Conservation (phyloP, 2,797 vertebrate species). For the Brachyrhaphis roseni region DNA sequence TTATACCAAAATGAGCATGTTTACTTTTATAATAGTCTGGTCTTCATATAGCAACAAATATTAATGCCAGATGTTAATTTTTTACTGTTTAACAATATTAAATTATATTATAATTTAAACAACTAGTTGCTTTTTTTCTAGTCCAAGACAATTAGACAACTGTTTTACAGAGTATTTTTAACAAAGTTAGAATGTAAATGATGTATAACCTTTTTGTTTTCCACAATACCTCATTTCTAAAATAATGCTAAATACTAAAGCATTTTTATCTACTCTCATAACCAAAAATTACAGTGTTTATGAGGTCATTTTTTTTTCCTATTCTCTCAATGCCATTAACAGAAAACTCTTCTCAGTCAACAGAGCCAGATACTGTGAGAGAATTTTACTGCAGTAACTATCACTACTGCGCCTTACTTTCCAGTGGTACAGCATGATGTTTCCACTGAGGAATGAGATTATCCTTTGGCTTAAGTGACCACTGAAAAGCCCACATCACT, state of each 20-base stretch:
- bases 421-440: conserved; percentile 53
- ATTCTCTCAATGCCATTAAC: conserved; percentile 45
- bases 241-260: conserved; percentile 8
- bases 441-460: conserved; percentile 68
- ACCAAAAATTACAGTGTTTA: conserved; percentile 9
- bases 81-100: background rate
- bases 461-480: conserved; percentile 71
- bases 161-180: background rate
- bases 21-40: background rate
- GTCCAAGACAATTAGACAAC: background rate
- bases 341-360: conserved; percentile 66
- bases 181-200: background rate
- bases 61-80: background rate
- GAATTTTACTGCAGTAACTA: conserved; percentile 57
- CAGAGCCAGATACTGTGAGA: conserved; percentile 54
- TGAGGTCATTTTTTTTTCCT: conserved; percentile 44
- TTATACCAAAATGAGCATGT: background rate
- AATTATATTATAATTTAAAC: background rate
- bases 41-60: background rate
- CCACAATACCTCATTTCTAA: background rate
- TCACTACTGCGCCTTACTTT: conserved; percentile 48
- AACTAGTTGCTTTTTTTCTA: background rate
- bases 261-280: conserved; percentile 20
- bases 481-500: conserved; percentile 62
- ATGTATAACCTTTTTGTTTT: background rate